Conservation (phyloP, 2,797 vertebrate species). For the Antrozous pallidus region DNA sequence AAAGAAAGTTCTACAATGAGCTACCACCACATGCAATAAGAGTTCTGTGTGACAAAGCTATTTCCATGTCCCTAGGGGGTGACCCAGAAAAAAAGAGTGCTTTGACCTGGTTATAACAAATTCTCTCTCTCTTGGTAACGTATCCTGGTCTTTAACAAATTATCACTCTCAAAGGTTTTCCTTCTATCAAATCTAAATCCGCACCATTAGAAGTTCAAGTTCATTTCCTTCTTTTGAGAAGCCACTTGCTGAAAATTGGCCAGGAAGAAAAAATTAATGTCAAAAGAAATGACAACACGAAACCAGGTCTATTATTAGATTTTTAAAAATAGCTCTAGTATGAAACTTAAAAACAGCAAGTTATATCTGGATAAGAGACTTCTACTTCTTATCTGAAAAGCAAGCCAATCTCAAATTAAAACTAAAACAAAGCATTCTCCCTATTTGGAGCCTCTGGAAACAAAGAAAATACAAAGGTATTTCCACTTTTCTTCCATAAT, state of each 20-base stretch:
- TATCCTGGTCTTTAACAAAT: conserved; percentile 55
- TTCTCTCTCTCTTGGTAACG: conserved; percentile 34
- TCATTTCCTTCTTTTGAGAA: conserved; percentile 53
- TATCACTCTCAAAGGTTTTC: conserved; percentile 48
- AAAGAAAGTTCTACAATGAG: conserved; percentile 50
- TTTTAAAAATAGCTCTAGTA: background rate
- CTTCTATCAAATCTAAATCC: conserved; percentile 50
- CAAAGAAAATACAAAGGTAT: background rate
- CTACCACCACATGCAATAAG: background rate
- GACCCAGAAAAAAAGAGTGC: conserved; percentile 49
- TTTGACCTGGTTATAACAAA: conserved; percentile 64
- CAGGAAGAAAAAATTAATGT: conserved; percentile 39
- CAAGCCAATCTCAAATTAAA: conserved; percentile 4
- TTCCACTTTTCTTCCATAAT: background rate
- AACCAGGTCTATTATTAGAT: conserved; percentile 7
- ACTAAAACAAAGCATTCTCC: background rate
- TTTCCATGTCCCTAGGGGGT: conserved; percentile 34
- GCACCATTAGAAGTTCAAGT: conserved; percentile 48
- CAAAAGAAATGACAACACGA: conserved; percentile 32
- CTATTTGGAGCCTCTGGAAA: background rate
- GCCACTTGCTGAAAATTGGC: background rate
- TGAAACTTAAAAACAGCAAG: conserved; percentile 23
- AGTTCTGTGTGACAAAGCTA: conserved; percentile 30
- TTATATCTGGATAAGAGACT: background rate
- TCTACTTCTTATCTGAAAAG: background rate